Conservation (phyloP, 2,888 invertebrate genomes). For the Tuberolachnus salignus region DNA sequence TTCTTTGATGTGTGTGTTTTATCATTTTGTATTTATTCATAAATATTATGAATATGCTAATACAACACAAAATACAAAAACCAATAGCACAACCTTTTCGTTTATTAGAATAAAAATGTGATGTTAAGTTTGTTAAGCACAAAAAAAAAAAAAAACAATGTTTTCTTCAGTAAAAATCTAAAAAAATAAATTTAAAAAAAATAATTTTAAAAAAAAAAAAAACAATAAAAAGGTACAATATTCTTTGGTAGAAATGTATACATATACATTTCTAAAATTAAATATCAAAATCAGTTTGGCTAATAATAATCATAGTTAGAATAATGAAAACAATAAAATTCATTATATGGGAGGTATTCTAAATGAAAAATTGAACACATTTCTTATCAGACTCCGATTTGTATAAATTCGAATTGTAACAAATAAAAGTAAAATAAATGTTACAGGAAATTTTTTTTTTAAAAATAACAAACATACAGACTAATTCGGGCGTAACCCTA, state of each 20-base stretch:
- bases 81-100: conserved; percentile 39
- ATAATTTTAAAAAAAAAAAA: conserved; percentile 5
- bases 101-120: conserved; percentile 54
- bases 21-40: no score
- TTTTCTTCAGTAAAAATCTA: neutral
- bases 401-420: conserved; percentile 54
- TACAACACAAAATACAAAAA: conserved; percentile 15
- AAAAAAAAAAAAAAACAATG: conserved; percentile 19
- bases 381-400: conserved; percentile 52
- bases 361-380: conserved; percentile 50
- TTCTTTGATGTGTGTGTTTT: no score
- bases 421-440: conserved; percentile 24
- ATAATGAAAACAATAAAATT: conserved; percentile 33
- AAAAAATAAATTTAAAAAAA: neutral
- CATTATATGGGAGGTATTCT: neutral
- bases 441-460: conserved; percentile 27
- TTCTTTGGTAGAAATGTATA: conserved; percentile 48
- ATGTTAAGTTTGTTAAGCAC: conserved; percentile 49
- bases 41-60: no score
- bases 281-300: conserved; percentile 21
- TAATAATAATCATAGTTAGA: conserved; percentile 18
- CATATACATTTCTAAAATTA: conserved; percentile 15
- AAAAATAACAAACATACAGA: conserved; percentile 27
- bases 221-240: conserved; percentile 42
- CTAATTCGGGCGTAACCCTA: conserved; percentile 24